Conservation (phyloP, 2,888 invertebrate genomes). For the Ypsolopha scabrella region DNA sequence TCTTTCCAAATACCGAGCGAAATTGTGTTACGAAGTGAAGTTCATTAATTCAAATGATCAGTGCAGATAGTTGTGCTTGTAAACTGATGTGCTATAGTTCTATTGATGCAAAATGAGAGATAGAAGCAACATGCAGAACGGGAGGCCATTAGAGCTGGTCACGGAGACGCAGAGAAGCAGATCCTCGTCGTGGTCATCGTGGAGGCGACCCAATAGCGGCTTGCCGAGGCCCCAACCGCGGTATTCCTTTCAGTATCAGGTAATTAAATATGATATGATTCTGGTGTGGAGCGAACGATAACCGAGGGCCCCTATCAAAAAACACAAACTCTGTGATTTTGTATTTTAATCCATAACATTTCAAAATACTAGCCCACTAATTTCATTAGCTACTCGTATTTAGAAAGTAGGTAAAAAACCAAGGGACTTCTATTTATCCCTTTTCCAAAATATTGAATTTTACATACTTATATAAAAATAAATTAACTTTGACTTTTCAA, state of each 20-base stretch:
- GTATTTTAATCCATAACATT: not conserved
- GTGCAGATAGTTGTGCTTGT: too few relatives aligned
- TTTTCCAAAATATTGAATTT: too few relatives aligned
- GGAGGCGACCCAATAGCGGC: constrained; percentile 33
- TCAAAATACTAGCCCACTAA: too few relatives aligned
- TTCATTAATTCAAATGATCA: too few relatives aligned
- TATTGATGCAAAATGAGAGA: constrained; percentile 33
- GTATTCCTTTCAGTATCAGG: constrained; percentile 52
- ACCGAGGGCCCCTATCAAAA: too few relatives aligned
- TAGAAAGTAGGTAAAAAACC: not conserved
- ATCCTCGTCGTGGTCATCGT: constrained; percentile 48
- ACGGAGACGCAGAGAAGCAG: constrained; percentile 31
- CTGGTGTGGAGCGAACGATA: too few relatives aligned
- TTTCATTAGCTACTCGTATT: not conserved
- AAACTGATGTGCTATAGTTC: too few relatives aligned
- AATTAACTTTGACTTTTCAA: too few relatives aligned
- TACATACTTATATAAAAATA: too few relatives aligned
- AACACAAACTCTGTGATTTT: too few relatives aligned
- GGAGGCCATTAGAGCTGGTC: constrained; percentile 32
- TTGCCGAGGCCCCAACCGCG: constrained; percentile 39
- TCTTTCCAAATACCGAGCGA: too few relatives aligned
- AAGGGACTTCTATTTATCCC: not conserved
- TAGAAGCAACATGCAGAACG: constrained; percentile 38
- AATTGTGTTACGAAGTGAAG: too few relatives aligned
- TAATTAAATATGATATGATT: constrained; percentile 13